Evolutionary conservation across 2,113 vertebrate species (phyloP).

Genomic region (Neotragus pygmaeus): DNA sequence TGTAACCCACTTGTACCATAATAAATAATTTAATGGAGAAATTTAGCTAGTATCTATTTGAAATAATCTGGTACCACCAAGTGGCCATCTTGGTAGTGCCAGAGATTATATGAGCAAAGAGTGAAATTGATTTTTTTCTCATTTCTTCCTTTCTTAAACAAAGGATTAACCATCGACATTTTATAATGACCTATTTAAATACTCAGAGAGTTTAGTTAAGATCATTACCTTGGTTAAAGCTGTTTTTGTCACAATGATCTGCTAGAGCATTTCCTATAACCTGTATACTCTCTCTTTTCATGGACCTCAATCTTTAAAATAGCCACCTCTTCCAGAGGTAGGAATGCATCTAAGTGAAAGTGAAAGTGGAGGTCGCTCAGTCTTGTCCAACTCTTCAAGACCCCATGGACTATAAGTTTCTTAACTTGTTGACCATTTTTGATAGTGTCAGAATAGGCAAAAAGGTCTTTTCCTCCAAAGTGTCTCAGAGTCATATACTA

Average conservation of each 20-base stretch:
- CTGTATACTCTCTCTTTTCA: not conserved
- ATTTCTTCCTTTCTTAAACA: not conserved
- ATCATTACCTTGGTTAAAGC: not conserved
- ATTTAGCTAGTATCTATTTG: not conserved
- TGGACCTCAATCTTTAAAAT: not conserved
- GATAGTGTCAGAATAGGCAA: not conserved
- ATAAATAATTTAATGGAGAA: not conserved
- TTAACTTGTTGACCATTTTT: not conserved
- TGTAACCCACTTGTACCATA: not conserved
- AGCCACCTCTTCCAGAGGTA: not conserved
- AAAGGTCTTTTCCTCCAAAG: not conserved
- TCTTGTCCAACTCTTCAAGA: not conserved
- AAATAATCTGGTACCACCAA: not conserved
- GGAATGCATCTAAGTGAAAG: not conserved
- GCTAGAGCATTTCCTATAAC: not conserved
- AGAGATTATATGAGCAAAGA: not conserved
- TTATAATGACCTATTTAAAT: not conserved
- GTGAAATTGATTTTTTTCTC: not conserved
- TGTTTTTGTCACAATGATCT: not conserved
- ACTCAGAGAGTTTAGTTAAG: not conserved
- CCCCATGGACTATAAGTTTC: not conserved
- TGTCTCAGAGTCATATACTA: not conserved
- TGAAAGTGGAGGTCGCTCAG: not conserved
- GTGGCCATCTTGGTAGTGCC: not conserved
- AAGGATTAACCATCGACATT: not conserved